Evolutionary conservation across 2,113 vertebrate genomes (phyloP), one percentile per base, ranked within the genome.

Genomic region (Hippocampus comes): DNA sequence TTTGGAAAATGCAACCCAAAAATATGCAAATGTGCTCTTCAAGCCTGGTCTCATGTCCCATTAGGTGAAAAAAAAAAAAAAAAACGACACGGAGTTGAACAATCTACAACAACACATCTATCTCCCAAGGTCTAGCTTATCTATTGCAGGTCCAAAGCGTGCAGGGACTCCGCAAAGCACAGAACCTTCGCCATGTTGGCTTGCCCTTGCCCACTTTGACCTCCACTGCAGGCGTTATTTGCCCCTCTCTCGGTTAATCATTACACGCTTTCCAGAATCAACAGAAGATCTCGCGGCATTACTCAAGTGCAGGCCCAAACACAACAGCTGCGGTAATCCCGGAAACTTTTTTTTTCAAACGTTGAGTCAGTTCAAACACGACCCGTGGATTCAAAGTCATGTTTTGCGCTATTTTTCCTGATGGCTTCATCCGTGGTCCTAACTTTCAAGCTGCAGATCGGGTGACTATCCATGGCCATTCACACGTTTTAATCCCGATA

Each of bases 211-310:
- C 82, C 67, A 75, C 60, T 74, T 59, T 75, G 81, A 79, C 89
- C 87, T 85, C 88, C 86, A 89, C 78, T 83, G 74, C 51, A 70
- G 66, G 74, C 79, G 76, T 72, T 78, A 78, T 88, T 82, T 89
- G 70, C 78, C 78, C 83, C 74, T 63, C 78, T 66, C 51, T 67
- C 55, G 0, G 90, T 91, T 91, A 92, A 92, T 90, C 21, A 89
- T 90, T 91, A 87, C 21, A 75, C 46, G 41, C 60, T 73, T 82
- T 78, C 63, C 11, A 7, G 78, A 77, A 72, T 71, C 30, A 72
- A 77, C 43, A 57, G 70, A 73, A 67, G 70, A 49, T 55, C 49
- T 65, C 49, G 5, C 63, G 38, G 20, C n/a, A 5, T 61, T 76
- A 51, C 77, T 73, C 17, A 66, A 67, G 63, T 15, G 10, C 43